Conservation (phyloP, 2,113 vertebrate species). For the Ctenodactylus gundi region DNA sequence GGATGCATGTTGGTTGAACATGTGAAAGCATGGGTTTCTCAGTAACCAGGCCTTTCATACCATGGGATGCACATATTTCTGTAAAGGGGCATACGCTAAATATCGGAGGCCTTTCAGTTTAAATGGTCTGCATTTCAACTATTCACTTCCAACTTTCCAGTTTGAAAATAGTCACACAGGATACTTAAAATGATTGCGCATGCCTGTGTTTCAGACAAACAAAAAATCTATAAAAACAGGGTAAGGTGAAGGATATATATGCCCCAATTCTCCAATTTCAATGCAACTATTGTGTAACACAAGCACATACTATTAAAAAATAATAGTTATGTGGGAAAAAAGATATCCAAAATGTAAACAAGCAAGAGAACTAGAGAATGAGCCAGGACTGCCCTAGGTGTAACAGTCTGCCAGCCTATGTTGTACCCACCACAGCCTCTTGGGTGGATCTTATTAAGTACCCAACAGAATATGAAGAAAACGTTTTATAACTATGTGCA, state of each 20-base stretch:
- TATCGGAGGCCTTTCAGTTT: background rate
- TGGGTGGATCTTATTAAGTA: background rate
- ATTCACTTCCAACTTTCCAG: background rate
- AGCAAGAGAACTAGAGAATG: too few relatives aligned
- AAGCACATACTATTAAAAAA: too few relatives aligned
- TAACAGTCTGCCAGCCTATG: background rate
- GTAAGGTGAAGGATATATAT: too few relatives aligned
- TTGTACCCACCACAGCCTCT: background rate
- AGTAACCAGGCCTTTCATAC: background rate
- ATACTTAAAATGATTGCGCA: background rate
- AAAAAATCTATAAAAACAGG: background rate
- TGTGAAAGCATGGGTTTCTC: background rate
- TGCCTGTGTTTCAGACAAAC: background rate
- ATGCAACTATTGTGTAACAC: too few relatives aligned
- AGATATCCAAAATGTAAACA: too few relatives aligned
- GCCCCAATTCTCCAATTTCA: too few relatives aligned
- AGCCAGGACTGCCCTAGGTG: background rate
- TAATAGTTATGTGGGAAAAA: too few relatives aligned
- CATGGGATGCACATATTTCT: background rate
- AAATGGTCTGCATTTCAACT: background rate
- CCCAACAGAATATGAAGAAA: background rate
- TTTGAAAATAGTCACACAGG: background rate
- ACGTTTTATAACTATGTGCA: background rate
- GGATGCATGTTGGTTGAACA: background rate
- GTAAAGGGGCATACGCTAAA: background rate